Base-by-base conservation (phyloP, 2,113 vertebrate species). In the Thalassoma bifasciatum region DNA sequence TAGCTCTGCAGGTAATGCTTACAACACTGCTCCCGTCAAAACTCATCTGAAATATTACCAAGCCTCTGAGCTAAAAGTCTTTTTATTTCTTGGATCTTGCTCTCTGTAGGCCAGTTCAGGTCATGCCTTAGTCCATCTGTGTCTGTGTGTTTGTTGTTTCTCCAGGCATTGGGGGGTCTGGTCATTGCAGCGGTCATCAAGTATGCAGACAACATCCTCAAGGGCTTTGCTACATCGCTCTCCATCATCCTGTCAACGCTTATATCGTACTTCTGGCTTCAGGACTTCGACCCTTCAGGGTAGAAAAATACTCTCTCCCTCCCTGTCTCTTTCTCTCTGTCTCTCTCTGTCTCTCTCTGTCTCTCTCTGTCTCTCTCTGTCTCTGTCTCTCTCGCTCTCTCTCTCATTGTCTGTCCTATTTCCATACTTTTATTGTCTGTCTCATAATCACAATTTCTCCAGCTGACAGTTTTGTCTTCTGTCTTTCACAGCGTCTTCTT, bases 101-200 rank as follows among this genome's bases (percentile, higher is more conserved):
- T 64, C 81, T 52, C 81, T 23, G 46, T 49, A n/a, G 46, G 72
- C 40, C 53, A n/a, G 49, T 34, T 1, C 79, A 63, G 84, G 74
- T 84, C 81, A 46, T 56, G 84, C 75, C 80, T 88, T 58, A 36
- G 69, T 82, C 84, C 85, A 83, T 89, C 76, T 88, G 86, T 68
- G 82, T 73, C 76, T 54, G 60, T 81, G 77, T 92, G 80, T 91
- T 90, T 89, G 83, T 86, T 75, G 79, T 85, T 89, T 93, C 89
- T 91, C 24, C 91, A 99, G 98, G 97, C 98, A 74, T 94, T 99
- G 72, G 98, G 98, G 60, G 98, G 98, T 53, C 94, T 99, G 86
- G 97, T 99, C 66, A 96, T 99, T 86, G 98, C 98, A 67, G 97
- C 97, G 76, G 98, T 99, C 87, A 99, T 99, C 93, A 99, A 99